Conservation (phyloP, 1,140 invertebrate genomes). For the Pseudachorutes palmiensis region DNA sequence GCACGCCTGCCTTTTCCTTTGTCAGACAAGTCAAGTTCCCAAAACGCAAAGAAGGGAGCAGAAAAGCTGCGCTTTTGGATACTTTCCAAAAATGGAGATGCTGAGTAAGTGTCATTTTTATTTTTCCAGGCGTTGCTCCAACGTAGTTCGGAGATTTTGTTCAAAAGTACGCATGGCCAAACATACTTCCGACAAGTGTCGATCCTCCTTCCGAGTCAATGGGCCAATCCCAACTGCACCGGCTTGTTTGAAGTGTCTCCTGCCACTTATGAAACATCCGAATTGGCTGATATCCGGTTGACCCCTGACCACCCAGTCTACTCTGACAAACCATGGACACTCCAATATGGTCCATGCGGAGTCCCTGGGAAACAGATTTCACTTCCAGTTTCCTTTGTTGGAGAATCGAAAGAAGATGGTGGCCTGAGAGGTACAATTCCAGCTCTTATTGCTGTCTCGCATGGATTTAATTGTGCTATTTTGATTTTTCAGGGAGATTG, state of each 20-base stretch:
- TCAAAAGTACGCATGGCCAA: constrained; percentile 31
- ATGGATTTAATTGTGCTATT: constrained; percentile 22
- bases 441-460: background rate
- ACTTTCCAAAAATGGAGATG: background rate
- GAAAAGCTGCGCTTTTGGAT: background rate
- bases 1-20: background rate
- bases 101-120: constrained; percentile 9
- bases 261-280: constrained; percentile 31
- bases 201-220: constrained; percentile 32
- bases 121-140: constrained; percentile 33
- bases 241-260: constrained; percentile 26
- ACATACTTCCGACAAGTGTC: constrained; percentile 35
- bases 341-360: constrained; percentile 37
- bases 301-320: constrained; percentile 35
- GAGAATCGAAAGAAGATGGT: background rate
- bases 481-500: constrained; percentile 43
- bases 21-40: background rate
- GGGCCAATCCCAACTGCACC: constrained; percentile 36
- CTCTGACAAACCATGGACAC: constrained; percentile 35
- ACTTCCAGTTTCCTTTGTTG: constrained; percentile 33
- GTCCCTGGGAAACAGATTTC: constrained; percentile 36
- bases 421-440: background rate
- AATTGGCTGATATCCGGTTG: constrained; percentile 30
- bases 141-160: constrained; percentile 35
- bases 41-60: background rate